Percentiles rank a stretch among this genome's conserved stretches.
phyloP scores from a whole-genome alignment of 2,888 invertebrate species.

The Eupithecia subfuscata region DNA sequence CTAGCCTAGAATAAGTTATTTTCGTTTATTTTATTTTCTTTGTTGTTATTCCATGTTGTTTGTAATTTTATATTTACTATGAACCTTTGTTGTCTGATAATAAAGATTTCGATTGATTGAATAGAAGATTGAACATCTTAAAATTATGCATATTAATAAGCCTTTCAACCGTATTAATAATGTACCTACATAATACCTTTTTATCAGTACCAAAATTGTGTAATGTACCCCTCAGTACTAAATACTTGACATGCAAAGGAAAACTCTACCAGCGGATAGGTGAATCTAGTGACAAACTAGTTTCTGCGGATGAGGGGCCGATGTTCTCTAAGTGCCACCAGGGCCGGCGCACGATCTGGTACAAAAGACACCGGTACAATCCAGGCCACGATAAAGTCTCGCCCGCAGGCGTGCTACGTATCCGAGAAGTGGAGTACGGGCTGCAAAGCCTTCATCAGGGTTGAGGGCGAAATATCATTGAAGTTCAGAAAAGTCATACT shows the following conservation, averaged over 20 bases:
- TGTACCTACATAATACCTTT: too few species aligned
- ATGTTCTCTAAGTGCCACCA: too few species aligned
- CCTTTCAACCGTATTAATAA: too few species aligned
- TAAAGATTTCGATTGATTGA: too few species aligned
- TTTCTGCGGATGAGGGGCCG: background rate
- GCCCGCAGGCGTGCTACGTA: constrained; percentile 2
- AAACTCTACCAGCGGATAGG: constrained; percentile 9
- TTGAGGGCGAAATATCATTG: constrained; percentile 15
- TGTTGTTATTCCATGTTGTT: too few species aligned
- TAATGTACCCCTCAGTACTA: background rate
- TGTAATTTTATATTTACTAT: too few species aligned
- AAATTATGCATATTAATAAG: too few species aligned
- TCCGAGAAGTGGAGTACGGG: constrained; percentile 48
- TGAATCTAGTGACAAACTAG: background rate
- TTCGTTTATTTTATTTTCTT: too few species aligned
- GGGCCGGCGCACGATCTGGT: too few species aligned
- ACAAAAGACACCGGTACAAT: constrained; percentile 1
- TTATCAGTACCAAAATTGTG: too few species aligned
- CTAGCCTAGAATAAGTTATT: too few species aligned
- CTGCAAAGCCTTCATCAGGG: constrained; percentile 26
- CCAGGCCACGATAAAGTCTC: constrained; percentile 7
- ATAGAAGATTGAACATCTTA: background rate
- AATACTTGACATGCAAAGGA: constrained; percentile 15
- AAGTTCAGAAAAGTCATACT: constrained; percentile 18
- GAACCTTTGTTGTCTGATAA: too few species aligned